These are phyloP conservation scores for Brachionus sp. DNA, from an alignment of 1,140 invertebrate species.

Conservation along the genomic window DNA sequence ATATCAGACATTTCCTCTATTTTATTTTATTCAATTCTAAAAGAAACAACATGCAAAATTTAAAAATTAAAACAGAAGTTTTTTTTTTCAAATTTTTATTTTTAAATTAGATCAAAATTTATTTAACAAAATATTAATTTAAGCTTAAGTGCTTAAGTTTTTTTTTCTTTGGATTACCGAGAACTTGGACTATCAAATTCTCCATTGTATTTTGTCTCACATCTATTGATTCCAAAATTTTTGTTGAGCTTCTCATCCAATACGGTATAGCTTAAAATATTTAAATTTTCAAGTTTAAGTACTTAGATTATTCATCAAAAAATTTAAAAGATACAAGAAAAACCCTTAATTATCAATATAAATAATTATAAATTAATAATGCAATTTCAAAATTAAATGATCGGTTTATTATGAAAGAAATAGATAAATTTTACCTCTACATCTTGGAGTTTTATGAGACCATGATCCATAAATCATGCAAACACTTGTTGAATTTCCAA, in stretches of 20 bases:
- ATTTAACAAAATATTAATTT: not conserved
- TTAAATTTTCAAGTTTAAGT: too few relatives aligned
- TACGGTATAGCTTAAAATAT: not conserved
- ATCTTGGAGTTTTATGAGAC: slow-evolving; percentile 23
- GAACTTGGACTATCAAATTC: not conserved
- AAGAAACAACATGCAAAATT: not conserved
- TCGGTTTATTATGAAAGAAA: too few relatives aligned
- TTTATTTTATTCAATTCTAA: not conserved
- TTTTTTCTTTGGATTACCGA: not conserved
- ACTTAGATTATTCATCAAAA: too few relatives aligned
- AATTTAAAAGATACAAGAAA: too few relatives aligned
- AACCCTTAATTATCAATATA: too few relatives aligned
- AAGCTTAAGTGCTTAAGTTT: not conserved
- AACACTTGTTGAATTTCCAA: not conserved
- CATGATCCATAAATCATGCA: slow-evolving; percentile 25
- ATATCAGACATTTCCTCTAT: not conserved
- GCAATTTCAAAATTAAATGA: too few relatives aligned
- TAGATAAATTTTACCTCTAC: not conserved
- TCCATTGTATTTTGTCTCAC: not conserved
- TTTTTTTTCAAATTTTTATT: not conserved
- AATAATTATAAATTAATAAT: too few relatives aligned
- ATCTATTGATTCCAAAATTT: not conserved
- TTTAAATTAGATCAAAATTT: not conserved
- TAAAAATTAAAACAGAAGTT: not conserved
- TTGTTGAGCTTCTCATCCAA: not conserved